Conservation (phyloP, 1,140 invertebrate species). For the Agrilus planipennis region DNA sequence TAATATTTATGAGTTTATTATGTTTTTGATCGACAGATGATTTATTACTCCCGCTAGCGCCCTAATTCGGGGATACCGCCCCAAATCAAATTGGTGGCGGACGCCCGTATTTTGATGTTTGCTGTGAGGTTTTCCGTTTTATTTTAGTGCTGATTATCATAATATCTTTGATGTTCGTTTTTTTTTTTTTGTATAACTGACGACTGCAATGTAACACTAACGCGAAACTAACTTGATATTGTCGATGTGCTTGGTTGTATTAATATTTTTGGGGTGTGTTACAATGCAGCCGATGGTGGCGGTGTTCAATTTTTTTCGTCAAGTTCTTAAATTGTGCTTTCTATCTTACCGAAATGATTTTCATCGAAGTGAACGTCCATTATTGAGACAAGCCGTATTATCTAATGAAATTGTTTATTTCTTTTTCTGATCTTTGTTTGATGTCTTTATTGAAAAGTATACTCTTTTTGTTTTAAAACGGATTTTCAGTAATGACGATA, state of each 20-base stretch:
- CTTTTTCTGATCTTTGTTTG: conserved; percentile 4
- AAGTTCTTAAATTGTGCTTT: no score
- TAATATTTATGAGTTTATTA: no score
- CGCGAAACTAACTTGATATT: conserved; percentile 23
- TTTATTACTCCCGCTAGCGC: no score
- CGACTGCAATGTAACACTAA: conserved; percentile 36
- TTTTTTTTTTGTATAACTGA: conserved; percentile 31
- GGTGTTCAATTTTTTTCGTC: conserved; percentile 10
- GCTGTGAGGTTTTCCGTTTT: conserved; percentile 33
- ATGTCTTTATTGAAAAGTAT: no score
- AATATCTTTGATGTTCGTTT: conserved; percentile 29
- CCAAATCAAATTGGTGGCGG: no score
- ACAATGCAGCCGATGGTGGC: conserved; percentile 32
- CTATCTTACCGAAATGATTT: no score
- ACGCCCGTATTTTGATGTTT: conserved; percentile 28
- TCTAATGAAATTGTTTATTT: background rate
- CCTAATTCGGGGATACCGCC: no score
- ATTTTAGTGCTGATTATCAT: conserved; percentile 31
- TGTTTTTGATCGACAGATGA: no score
- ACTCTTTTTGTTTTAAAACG: no score
- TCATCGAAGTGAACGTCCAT: no score
- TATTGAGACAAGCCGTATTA: no score
- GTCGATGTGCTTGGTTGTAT: conserved; percentile 29
- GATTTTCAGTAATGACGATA: no score
- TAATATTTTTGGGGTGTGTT: conserved; percentile 28